Evolutionary conservation across 2,797 vertebrate genomes (phyloP).

Genomic region (Pseudotriccus pelzelni): DNA sequence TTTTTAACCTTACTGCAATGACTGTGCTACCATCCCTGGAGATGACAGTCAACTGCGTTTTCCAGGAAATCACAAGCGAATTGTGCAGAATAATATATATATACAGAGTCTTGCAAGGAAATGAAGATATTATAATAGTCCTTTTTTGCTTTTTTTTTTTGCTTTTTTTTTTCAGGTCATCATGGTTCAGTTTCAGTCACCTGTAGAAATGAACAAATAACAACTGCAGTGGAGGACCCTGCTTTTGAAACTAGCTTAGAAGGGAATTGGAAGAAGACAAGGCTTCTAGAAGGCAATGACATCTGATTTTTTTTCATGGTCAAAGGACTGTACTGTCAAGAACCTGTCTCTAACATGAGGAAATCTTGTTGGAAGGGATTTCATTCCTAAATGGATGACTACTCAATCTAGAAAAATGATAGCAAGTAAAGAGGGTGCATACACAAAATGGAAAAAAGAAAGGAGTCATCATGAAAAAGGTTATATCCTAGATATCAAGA

Average conservation of each 20-base stretch:
- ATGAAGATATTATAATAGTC: neutral
- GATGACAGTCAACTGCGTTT: neutral
- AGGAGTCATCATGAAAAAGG: neutral
- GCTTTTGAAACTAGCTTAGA: neutral
- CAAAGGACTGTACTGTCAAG: neutral
- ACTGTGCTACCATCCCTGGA: neutral
- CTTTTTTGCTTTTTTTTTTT: neutral
- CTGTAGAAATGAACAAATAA: neutral
- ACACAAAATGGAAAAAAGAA: neutral
- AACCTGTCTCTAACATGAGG: neutral
- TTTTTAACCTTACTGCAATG: neutral
- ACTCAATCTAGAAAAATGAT: neutral
- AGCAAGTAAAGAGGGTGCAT: neutral
- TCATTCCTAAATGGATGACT: neutral
- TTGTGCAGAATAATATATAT: neutral
- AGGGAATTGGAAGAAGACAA: neutral
- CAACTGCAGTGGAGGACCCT: neutral
- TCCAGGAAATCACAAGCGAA: neutral
- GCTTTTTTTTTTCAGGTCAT: neutral
- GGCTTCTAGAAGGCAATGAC: neutral
- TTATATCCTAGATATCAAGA: neutral
- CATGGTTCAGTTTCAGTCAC: neutral
- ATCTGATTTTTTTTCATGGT: neutral
- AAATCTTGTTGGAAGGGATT: neutral
- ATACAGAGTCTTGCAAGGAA: neutral